These are phyloP conservation scores for Pimpla rufipes DNA, from an alignment of 2,888 invertebrate genomes.

Conservation along the genomic window DNA sequence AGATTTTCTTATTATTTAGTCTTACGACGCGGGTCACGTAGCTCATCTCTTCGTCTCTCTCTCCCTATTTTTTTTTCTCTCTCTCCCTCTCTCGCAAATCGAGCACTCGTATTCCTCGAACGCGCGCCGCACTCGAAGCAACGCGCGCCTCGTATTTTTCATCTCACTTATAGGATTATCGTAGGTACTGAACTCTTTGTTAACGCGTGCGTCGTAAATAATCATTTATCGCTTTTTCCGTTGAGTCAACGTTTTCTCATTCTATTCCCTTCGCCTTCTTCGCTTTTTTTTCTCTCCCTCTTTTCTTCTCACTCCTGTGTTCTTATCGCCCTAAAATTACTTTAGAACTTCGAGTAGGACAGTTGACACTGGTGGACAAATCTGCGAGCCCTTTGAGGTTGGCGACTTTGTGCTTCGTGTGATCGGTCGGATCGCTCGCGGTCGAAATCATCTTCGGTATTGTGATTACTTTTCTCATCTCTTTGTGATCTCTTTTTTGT, in stretches of 20 bases:
- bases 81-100: constrained; percentile 10
- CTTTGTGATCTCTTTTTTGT: neutral
- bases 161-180: constrained; percentile 53
- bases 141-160: constrained; percentile 11
- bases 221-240: constrained; percentile 47
- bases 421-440: constrained; percentile 22
- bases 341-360: constrained; percentile 71
- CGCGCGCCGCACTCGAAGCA: constrained; percentile 12
- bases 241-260: constrained; percentile 29
- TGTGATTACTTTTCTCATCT: constrained; percentile 20
- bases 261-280: neutral
- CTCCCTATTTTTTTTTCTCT: neutral
- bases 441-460: constrained; percentile 35
- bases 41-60: constrained; percentile 28
- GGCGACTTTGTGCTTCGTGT: constrained; percentile 64
- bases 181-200: constrained; percentile 69
- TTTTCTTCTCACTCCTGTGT: constrained; percentile 48
- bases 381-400: constrained; percentile 56
- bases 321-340: constrained; percentile 58
- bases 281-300: neutral
- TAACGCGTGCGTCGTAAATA: constrained; percentile 54
- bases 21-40: constrained; percentile 45
- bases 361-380: constrained; percentile 55
- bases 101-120: constrained; percentile 20
- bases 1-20: constrained; percentile 70